phyloP scores from a whole-genome alignment of 2,888 invertebrate genomes.

The Tenodera sinensis region DNA sequence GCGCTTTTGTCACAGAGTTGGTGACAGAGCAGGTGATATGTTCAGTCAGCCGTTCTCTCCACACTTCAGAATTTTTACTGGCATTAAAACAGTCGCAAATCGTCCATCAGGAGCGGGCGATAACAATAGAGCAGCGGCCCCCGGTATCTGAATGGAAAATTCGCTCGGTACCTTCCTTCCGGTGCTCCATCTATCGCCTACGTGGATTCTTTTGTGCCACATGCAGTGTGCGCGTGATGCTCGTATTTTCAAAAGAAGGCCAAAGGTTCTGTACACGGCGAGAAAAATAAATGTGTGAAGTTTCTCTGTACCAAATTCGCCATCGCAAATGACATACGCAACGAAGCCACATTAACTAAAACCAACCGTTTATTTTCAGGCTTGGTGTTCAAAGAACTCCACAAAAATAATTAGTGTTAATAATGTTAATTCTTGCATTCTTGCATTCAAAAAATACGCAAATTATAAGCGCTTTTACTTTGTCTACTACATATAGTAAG shows the following conservation, averaged over 20 bases:
- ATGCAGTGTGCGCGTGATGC: background rate
- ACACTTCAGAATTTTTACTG: background rate
- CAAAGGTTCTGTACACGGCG: background rate
- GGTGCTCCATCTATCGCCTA: background rate
- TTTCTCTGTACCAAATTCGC: background rate
- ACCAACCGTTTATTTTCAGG: background rate
- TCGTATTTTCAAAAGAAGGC: background rate
- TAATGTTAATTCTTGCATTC: no score
- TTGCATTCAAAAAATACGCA: no score
- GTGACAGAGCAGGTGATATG: no score
- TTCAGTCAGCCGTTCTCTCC: no score
- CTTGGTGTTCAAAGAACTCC: no score
- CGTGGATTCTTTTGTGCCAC: background rate
- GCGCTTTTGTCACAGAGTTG: no score
- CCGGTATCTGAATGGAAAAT: background rate
- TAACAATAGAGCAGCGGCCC: background rate
- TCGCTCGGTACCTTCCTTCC: background rate
- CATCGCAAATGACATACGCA: background rate
- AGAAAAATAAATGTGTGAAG: background rate
- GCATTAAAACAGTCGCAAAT: background rate
- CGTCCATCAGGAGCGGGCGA: background rate
- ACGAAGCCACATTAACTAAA: background rate
- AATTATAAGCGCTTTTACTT: no score
- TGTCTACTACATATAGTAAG: no score
- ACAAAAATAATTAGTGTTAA: no score